Evolutionary conservation across 2,888 invertebrate species (phyloP), one percentile per base, ranked within the genome.

Genomic region (Rhynchonema sp.): DNA sequence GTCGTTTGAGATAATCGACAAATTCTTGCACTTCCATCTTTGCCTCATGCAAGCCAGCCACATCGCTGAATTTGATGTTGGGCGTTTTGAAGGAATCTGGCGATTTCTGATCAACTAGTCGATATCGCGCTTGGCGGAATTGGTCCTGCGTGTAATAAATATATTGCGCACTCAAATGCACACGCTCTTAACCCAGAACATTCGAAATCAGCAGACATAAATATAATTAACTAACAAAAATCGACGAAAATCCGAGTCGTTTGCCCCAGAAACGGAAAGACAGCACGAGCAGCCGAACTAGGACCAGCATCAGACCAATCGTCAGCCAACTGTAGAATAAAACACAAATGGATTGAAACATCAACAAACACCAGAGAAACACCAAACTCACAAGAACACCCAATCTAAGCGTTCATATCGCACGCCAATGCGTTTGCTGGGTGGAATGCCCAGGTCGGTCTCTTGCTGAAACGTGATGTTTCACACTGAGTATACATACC

Each of bases 11-110:
- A 73, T 96, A 98, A 74, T 96, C 96, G 0, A 98, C 90, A 76
- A 98, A 96, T 77, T 98, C 98, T 81, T 86, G 87, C 1, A 98
- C 84, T 79, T 98, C 98, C 64, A 84, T 78, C 75, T 99, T 98
- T 0, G 96, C 92, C 75, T 96, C 96, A 66, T 83, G 82, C 28
- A 91, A 78, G 1, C 92, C 98, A 20, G 96, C 96, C 1, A 98
- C 94, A 73, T 98, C 96, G 38, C 83, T 82, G 72, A 96, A 94
- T 65, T 82, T 82, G 1, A 92, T 88, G 0, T 90, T 89, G 3
- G 26, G 26, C 23, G 27, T 26, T 20, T 28, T 54, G 6, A 13
- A 9, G 3, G 6, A 13, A 13, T 2, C 6, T 3, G 27, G 26
- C 17, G 27, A 9, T 27, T 3, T 27, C 3, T 17, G 28, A 27